Percentiles rank a stretch among this genome's conserved stretches.
Evolutionary conservation across 2,797 vertebrate genomes (phyloP).

Genomic region (Mustela erminea): DNA sequence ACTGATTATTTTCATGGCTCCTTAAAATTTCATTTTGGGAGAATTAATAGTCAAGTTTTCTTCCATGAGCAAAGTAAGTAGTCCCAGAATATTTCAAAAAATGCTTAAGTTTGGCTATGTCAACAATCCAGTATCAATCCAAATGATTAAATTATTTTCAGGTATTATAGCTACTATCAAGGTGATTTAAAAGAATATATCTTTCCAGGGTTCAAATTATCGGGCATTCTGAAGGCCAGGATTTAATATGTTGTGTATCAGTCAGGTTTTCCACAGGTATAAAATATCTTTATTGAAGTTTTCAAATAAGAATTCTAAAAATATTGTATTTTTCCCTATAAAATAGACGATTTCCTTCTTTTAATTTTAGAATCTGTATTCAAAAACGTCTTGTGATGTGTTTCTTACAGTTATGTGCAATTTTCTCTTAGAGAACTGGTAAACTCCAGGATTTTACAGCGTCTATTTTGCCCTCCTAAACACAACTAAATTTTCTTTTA

Average conservation of each 20-base stretch:
- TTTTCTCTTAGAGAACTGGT: slow-evolving; percentile 40
- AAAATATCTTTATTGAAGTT: background rate
- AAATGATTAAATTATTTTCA: slow-evolving; percentile 42
- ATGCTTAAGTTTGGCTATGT: background rate
- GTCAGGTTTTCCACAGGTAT: slow-evolving; percentile 3
- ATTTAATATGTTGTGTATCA: background rate
- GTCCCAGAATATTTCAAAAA: slow-evolving; percentile 48
- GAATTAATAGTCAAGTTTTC: slow-evolving; percentile 2
- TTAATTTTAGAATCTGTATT: slow-evolving; percentile 6
- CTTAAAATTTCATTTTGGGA: slow-evolving; percentile 40
- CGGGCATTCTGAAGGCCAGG: background rate
- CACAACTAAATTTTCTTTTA: background rate
- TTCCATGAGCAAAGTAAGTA: slow-evolving; percentile 14
- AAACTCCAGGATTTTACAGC: slow-evolving; percentile 44
- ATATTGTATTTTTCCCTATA: background rate
- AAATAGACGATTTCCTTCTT: slow-evolving; percentile 50
- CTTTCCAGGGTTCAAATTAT: background rate
- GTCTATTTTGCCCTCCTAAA: slow-evolving; percentile 22
- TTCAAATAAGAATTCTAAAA: slow-evolving; percentile 44
- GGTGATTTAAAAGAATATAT: slow-evolving; percentile 14
- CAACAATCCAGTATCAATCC: background rate
- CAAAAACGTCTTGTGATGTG: background rate
- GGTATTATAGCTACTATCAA: background rate
- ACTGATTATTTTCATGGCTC: background rate
- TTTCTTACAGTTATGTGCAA: background rate